A percentile compares a stretch with the other conserved stretches of the same genome.
These are phyloP conservation scores for Watersipora subatra DNA, from an alignment of 1,140 invertebrate genomes.

Conservation along the genomic window DNA sequence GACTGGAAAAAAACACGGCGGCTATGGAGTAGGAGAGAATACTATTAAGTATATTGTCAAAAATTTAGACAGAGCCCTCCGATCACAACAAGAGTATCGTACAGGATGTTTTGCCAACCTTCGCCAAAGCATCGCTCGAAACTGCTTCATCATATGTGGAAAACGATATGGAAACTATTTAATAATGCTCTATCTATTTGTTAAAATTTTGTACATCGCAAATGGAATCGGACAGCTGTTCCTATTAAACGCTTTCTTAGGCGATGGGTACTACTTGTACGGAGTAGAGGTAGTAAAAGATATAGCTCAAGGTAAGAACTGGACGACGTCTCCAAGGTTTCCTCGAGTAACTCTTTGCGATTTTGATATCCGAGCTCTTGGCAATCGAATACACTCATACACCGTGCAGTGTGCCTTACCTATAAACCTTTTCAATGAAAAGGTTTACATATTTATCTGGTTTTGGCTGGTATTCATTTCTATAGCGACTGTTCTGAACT, in stretches of 20 bases:
- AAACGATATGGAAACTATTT: slow-evolving; percentile 44
- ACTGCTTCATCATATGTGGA: slow-evolving; percentile 33
- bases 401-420: slow-evolving; percentile 21
- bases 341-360: slow-evolving; percentile 44
- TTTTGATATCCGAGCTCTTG: slow-evolving; percentile 29
- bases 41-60: slow-evolving; percentile 23
- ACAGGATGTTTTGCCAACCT: slow-evolving; percentile 23
- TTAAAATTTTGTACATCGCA: slow-evolving; percentile 43
- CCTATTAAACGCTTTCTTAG: slow-evolving; percentile 43
- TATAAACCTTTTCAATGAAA: slow-evolving; percentile 29
- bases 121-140: slow-evolving; percentile 22
- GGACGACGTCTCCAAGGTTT: slow-evolving; percentile 33
- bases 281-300: slow-evolving; percentile 40
- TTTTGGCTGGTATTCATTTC: slow-evolving; percentile 13
- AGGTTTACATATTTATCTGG: slow-evolving; percentile 31
- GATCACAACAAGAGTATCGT: slow-evolving; percentile 26
- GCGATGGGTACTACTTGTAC: slow-evolving; percentile 42
- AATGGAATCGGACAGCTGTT: slow-evolving; percentile 44
- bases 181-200: slow-evolving; percentile 42
- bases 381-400: slow-evolving; percentile 20
- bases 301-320: slow-evolving; percentile 27
- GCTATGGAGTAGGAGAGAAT: slow-evolving; percentile 19
- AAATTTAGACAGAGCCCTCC: slow-evolving; percentile 30
- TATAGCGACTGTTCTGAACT: slow-evolving; percentile 26
- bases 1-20: slow-evolving; percentile 20